Evolutionary conservation across 2,797 vertebrate species (phyloP), one percentile per base, ranked within the genome.

Genomic region (Leucoraja ocellata): DNA sequence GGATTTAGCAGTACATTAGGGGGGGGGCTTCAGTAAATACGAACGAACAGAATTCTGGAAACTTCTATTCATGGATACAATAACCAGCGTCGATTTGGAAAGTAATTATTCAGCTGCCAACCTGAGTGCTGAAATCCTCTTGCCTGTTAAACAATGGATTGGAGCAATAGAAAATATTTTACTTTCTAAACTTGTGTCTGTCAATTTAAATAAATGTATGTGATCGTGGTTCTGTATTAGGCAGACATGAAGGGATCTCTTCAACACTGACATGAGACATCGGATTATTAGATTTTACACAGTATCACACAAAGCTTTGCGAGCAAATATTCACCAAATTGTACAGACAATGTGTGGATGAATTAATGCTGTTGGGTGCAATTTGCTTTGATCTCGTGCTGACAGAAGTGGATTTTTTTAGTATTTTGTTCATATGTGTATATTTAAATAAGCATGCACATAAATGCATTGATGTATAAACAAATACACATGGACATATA

Each of bases 131-230:
- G 68, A 91, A 73, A 91, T 91, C 68, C 61, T 91, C 39, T 71
- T 74, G 71, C 11, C 73, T 92, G 71, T 92, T 76, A 92, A 76
- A 92, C 90, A 92, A 92, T 54, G 39, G 90, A 54, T 74, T 36
- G 73, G 73, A 76, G 68, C 73, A 92, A 92, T 92, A 58, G 90
- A 54, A 92, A 92, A 92, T 92, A 92, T 76, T 74, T 92, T 92
- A 46, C 90, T 74, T 76, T 68, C 73, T 92, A 92, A 92, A 73
- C 71, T 92, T 76, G 90, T 28, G 39, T 92, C 90, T 73, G 68
- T 92, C 68, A 92, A 92, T 92, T 76, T 76, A 28, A 92, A 92
- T 54, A 76, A 92, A 88, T 21, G 81, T 84, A 61, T 61, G 54
- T 61, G 81, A 88, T 21, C n/a, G 16, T 32, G 36, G 11, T n/a